Evolutionary conservation across 2,113 vertebrate genomes (phyloP), one percentile per base, ranked within the genome.

Genomic region (Boulengeromyrus knoepffleri): DNA sequence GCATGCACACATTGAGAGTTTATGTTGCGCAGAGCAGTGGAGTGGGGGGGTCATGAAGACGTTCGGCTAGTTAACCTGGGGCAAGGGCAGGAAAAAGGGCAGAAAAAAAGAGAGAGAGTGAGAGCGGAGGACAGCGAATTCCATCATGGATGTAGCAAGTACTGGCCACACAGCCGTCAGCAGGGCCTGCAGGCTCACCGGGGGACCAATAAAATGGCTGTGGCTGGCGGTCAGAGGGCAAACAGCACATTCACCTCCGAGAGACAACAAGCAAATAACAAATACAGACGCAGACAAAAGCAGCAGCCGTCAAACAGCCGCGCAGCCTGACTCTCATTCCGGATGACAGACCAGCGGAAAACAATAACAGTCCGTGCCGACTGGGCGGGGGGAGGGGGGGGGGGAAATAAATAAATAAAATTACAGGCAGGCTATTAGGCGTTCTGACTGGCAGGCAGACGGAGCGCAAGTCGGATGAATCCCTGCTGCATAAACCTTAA

Each of bases 61-160:
- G 1, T n/a, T 46, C 4, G 45, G 45, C 24, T 21, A 10, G 42
- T 45, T 47, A 85, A 85, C 45, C 42, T n/a, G 21, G 83, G 83
- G 83, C 15, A 46, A 10, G 39, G 39, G 80, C 42, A 46, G 45
- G 17, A 27, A 21, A 42, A 83, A 19, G 58, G 13, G 24, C 24
- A 70, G 85, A 90, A 53, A 31, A 77, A 89, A 90, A 90, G 50
- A 86, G 90, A 90, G 70, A 31, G 88, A 90, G 92, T 89, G 91
- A 94, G 92, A 92, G 93, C 91, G 85, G 90, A 94, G 93, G 93
- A 94, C 93, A 92, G 92, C 91, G 92, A 93, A 95, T 45, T 49
- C 45, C 83, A 45, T 42, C 83, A 46, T 4, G 45, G 36, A 47
- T 10, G 80, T 1, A 42, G 74, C 36, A 39, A 17, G 77, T 21